Conservation (phyloP, 2,113 vertebrate genomes). For the Patagioenas fasciata region DNA sequence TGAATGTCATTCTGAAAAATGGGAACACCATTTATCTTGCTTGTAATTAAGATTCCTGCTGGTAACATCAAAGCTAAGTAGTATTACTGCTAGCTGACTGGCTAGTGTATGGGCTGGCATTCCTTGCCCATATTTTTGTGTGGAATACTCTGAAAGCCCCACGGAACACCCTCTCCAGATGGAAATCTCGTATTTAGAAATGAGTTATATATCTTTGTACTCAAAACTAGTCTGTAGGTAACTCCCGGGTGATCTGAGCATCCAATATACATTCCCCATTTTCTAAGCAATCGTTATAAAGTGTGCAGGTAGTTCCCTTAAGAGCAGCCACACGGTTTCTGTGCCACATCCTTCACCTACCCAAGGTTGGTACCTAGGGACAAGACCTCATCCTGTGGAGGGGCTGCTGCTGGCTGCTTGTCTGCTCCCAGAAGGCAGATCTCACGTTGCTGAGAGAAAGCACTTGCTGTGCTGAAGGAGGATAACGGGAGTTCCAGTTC, state of each 20-base stretch:
- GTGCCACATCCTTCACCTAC: background rate
- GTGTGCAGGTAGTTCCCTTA: background rate
- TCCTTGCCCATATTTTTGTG: background rate
- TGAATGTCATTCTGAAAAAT: background rate
- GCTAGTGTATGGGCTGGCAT: background rate
- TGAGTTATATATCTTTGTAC: background rate
- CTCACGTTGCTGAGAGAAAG: background rate
- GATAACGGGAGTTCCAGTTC: background rate
- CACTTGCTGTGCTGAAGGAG: background rate
- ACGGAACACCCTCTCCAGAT: background rate
- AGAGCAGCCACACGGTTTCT: background rate
- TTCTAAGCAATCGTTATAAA: background rate
- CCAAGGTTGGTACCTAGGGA: background rate
- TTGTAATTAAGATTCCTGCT: background rate
- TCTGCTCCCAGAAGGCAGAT: background rate
- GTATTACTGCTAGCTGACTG: background rate
- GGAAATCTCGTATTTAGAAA: background rate
- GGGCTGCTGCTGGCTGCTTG: background rate
- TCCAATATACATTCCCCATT: background rate
- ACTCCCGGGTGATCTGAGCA: background rate
- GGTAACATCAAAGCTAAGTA: background rate
- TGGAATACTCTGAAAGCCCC: background rate
- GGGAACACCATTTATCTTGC: background rate
- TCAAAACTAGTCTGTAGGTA: background rate
- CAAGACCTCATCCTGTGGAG: background rate